Conservation (phyloP, 2,888 invertebrate species). For the Drosophila niveifrons region DNA sequence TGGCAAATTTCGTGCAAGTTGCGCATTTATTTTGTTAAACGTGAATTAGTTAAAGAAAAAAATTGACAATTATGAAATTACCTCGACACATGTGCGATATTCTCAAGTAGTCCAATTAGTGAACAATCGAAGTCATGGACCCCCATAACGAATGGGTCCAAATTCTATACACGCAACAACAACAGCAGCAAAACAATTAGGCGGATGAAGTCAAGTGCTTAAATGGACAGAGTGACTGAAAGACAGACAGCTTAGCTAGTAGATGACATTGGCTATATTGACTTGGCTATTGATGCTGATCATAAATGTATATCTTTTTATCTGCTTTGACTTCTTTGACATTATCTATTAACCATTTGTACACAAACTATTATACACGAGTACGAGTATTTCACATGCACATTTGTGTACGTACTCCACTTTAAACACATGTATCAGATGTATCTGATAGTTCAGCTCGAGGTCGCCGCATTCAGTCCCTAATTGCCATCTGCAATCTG, state of each 20-base stretch:
- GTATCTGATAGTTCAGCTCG: not conserved
- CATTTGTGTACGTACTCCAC: not conserved
- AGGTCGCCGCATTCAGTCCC: not conserved
- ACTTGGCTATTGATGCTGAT: constrained; percentile 2
- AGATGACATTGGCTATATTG: not conserved
- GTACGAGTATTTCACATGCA: too few species aligned
- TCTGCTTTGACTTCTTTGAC: not conserved
- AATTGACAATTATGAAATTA: not conserved
- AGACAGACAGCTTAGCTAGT: too few species aligned
- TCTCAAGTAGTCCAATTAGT: constrained; percentile 1
- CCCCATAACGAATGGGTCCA: not conserved
- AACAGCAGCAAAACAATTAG: not conserved
- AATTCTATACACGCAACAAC: not conserved
- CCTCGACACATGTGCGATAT: not conserved
- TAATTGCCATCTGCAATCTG: not conserved
- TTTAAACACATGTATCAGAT: not conserved
- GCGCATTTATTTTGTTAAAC: too few species aligned
- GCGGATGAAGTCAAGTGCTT: not conserved
- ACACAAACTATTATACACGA: not conserved
- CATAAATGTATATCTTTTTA: not conserved
- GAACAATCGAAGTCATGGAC: not conserved
- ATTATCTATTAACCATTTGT: not conserved
- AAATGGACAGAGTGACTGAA: not conserved
- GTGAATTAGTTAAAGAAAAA: not conserved
- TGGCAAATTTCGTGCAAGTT: not conserved